Evolutionary conservation across 2,888 invertebrate species (phyloP).

Genomic region (Oligia strigilis): DNA sequence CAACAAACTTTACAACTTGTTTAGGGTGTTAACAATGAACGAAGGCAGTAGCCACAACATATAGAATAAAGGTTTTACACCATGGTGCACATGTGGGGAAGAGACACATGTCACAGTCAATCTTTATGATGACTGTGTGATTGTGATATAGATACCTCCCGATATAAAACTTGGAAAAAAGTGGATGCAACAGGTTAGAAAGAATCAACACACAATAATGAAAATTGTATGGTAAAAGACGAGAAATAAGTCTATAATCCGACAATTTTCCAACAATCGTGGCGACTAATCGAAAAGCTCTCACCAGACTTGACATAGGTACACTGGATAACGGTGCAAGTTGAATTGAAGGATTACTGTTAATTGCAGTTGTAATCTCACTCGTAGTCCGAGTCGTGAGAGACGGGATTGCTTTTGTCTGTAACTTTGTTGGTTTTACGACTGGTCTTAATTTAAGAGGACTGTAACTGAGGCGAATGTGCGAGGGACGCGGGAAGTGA

Average conservation of each 20-base stretch:
- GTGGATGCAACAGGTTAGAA: not conserved
- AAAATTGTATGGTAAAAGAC: not conserved
- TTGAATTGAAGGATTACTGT: slow-evolving; percentile 61
- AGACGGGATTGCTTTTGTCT: slow-evolving; percentile 28
- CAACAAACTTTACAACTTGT: no score
- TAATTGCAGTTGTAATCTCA: slow-evolving; percentile 52
- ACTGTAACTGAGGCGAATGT: not conserved
- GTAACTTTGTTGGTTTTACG: slow-evolving; percentile 17
- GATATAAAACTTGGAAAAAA: not conserved
- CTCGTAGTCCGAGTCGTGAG: slow-evolving; percentile 10
- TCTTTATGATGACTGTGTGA: not conserved
- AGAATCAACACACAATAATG: not conserved
- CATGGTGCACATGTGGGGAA: no score
- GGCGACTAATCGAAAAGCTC: slow-evolving; percentile 13
- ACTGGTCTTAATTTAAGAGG: not conserved
- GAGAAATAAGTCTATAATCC: not conserved
- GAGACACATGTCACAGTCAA: no score
- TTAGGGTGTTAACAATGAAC: no score
- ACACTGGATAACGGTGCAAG: slow-evolving; percentile 42
- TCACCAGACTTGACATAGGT: slow-evolving; percentile 6
- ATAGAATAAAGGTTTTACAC: no score
- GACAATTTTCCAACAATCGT: not conserved
- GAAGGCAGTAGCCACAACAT: no score
- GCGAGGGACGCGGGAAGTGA: not conserved
- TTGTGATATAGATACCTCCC: not conserved